phyloP scores from a whole-genome alignment of 1,140 invertebrate species.

The Cotesia glomerata region DNA sequence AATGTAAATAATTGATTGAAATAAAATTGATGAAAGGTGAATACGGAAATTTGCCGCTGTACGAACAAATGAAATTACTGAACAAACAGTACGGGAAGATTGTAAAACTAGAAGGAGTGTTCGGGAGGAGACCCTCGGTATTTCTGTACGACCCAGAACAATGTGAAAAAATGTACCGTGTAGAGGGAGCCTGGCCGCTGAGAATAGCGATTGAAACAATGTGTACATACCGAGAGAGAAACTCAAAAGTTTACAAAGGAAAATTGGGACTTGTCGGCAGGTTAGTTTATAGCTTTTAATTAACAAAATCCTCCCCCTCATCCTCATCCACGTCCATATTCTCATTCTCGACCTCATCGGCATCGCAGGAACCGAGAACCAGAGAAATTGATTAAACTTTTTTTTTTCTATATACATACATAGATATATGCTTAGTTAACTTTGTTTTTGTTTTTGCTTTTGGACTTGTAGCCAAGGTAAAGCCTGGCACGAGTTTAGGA shows the following conservation, averaged over 20 bases:
- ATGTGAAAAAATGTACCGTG: constrained; percentile 52
- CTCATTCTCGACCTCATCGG: neutral
- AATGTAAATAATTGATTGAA: neutral
- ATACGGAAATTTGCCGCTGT: constrained; percentile 31
- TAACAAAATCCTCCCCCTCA: neutral
- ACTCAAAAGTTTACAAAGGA: constrained; percentile 41
- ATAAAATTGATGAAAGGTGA: constrained; percentile 36
- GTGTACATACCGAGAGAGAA: constrained; percentile 46
- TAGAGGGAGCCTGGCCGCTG: constrained; percentile 51
- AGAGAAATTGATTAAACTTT: neutral
- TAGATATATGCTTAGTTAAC: neutral
- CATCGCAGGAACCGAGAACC: too few relatives aligned
- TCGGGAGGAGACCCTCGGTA: constrained; percentile 36
- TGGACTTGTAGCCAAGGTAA: constrained; percentile 60
- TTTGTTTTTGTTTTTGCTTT: neutral
- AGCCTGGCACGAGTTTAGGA: constrained; percentile 64
- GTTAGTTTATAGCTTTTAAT: constrained; percentile 33
- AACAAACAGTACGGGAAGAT: constrained; percentile 44
- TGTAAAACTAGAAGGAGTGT: constrained; percentile 45
- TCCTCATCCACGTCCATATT: neutral
- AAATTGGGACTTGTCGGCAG: constrained; percentile 43
- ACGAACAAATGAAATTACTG: constrained; percentile 35
- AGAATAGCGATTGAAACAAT: constrained; percentile 48
- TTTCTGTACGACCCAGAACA: constrained; percentile 48
- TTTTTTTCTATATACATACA: neutral